Evolutionary conservation across 2,113 vertebrate species (phyloP).

Genomic region (Limanda limanda): DNA sequence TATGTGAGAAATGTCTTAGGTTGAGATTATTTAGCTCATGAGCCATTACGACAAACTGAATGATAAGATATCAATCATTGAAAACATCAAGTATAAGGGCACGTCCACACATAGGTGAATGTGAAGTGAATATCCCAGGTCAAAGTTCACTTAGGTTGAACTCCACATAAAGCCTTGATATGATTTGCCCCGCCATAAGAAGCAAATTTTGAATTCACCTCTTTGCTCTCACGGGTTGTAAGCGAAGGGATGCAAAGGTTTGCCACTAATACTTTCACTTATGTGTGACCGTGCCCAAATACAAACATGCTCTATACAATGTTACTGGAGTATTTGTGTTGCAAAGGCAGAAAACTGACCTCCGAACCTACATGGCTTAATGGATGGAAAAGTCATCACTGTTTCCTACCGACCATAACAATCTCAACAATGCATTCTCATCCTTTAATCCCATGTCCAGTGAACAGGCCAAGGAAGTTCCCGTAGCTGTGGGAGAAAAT

Average conservation of each 20-base stretch:
- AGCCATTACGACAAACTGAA: no score
- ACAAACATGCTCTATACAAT: background rate
- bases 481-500: constrained; percentile 34
- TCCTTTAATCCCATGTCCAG: constrained; percentile 17
- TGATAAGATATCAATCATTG: no score
- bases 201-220: no score
- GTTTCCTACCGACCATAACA: background rate
- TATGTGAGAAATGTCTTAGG: background rate
- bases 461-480: background rate
- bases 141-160: no score
- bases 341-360: constrained; percentile 9
- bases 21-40: background rate
- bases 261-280: background rate
- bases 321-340: background rate
- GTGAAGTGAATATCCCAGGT: no score
- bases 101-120: no score
- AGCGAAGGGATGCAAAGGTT: no score
- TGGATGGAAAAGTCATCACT: constrained; percentile 11
- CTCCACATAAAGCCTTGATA: no score
- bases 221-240: no score
- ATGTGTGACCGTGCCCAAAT: background rate
- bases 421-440: background rate
- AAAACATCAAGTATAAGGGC: no score
- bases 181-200: no score
- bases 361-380: constrained; percentile 3